A percentile compares a stretch with the other conserved stretches of the same genome.
Evolutionary conservation across 2,113 vertebrate genomes (phyloP).

Genomic region (Hassar affinis): DNA sequence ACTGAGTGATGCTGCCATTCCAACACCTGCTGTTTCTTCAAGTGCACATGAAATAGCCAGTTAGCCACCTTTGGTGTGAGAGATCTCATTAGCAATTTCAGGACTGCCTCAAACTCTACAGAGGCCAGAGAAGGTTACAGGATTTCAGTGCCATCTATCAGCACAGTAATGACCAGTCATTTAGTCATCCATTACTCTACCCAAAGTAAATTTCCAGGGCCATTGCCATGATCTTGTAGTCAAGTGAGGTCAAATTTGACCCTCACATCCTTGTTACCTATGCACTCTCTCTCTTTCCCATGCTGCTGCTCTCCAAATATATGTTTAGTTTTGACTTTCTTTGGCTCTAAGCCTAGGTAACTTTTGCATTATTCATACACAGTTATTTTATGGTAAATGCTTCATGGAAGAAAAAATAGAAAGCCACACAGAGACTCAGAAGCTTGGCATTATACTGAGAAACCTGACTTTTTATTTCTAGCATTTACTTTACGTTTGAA

Average conservation of each 20-base stretch:
- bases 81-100: slow-evolving; percentile 2
- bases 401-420: background rate
- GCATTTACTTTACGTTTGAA: slow-evolving; percentile 4
- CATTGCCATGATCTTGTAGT: slow-evolving; percentile 3
- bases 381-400: slow-evolving; percentile 21
- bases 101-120: slow-evolving; percentile 4
- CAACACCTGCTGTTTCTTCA: slow-evolving; percentile 37
- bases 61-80: slow-evolving; percentile 15
- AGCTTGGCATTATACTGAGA: background rate
- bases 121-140: background rate
- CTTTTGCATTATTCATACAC: slow-evolving; percentile 38
- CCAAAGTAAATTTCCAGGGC: slow-evolving; percentile 18
- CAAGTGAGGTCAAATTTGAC: slow-evolving; percentile 35
- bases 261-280: background rate
- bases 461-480: background rate
- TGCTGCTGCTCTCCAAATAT: background rate
- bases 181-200: slow-evolving; percentile 16
- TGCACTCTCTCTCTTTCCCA: background rate
- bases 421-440: slow-evolving; percentile 5
- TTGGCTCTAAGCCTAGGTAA: slow-evolving; percentile 9
- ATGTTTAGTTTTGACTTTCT: slow-evolving; percentile 5
- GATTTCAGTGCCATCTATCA: slow-evolving; percentile 5
- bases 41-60: slow-evolving; percentile 7
- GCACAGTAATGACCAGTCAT: slow-evolving; percentile 26
- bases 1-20: slow-evolving; percentile 15